Evolutionary conservation across 2,888 invertebrate species (phyloP), one percentile per base, ranked within the genome.

Genomic region (Acanthosepion esculentum): DNA sequence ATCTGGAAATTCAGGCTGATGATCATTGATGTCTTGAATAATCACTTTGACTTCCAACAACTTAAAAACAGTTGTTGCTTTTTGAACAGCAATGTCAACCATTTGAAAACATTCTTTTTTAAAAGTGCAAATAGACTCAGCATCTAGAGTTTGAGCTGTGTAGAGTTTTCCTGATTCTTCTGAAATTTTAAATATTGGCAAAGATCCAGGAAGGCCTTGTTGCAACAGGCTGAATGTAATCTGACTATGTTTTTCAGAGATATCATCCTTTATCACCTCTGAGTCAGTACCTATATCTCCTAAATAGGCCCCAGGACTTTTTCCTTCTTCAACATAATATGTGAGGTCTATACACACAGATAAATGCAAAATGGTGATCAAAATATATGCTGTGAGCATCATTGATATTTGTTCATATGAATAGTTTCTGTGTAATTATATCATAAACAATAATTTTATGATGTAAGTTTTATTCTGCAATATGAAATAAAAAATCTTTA

Each of bases 81-180:
- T 78, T 78, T 78, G 78, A 78, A 78, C 78, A 78, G 78, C 78
- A 78, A 78, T 78, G n/a, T 78, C 78, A 78, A 78, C n/a, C 78
- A 78, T 78, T 78, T 78, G n/a, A 33, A 78, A 78, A 78, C 78
- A 78, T n/a, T 78, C 78, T 78, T 78, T 78, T 78, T 78, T 78
- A 33, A 78, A 78, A 78, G n/a, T 78, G 33, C 78, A 78, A 78
- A n/a, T 78, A 78, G 78, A n/a, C n/a, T 78, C 78, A 78, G 78
- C 78, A 78, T 78, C 78, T 12, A 78, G 78, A 10, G 78, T 78
- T 33, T 78, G 78, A 3, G 78, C 78, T 78, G 78, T 78, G 78
- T 78, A 78, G 78, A 78, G 78, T 78, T 78, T 78, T 78, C 78
- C 78, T 78, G 78, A 78, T 78, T 78, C 33, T 78, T 78, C 78